Base-by-base conservation (phyloP, 2,888 invertebrate species). In the Pomacea canaliculata region DNA sequence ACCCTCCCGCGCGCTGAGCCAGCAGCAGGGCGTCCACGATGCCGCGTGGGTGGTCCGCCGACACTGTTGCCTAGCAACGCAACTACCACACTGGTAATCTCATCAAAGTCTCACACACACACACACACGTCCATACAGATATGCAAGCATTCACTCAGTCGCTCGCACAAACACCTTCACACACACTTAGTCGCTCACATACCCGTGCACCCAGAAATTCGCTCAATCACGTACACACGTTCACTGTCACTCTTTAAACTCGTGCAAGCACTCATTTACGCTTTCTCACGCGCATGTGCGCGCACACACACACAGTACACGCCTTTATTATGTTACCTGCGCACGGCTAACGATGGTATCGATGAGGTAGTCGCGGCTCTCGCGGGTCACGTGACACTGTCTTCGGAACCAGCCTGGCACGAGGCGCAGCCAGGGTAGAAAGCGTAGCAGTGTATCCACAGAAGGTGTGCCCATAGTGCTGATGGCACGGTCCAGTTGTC, bases 1-100 rank as follows among this genome's bases (percentile, higher is more conserved):
- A 5, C 1, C 49, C 27, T 16, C 67, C 68, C 9, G 76, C 76
- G 16, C 75, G 62, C 49, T 81, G 78, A 16, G 81, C 81, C 62
- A 76, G 73, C 18, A 77, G 73, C 70, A 77, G 72, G 27, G 75
- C 69, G 60, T 80, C 80, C 60, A 75, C 76, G 16, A 78, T 70
- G n/a, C 73, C 74, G 60, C 79, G 74, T 49, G 73, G 78, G 23
- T 76, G 73, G 9, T 76, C 80, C 2, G 70, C 70, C 27, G 56
- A 65, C 12, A 71, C 73, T n/a, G 73, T 73, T 8, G 51, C 7
- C 73, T 73, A 67, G 37, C 37, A 37, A 37, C 37, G 5, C 37
- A 37, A 5, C 37, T 37, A 37, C 1, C 37, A 37, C 37, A 5
- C 37, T 5, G 37, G 37, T 37, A 37, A 37, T 37, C 37, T 37